These are phyloP conservation scores for Andrena flavipes DNA, from an alignment of 2,888 invertebrate genomes.

Conservation along the genomic window DNA sequence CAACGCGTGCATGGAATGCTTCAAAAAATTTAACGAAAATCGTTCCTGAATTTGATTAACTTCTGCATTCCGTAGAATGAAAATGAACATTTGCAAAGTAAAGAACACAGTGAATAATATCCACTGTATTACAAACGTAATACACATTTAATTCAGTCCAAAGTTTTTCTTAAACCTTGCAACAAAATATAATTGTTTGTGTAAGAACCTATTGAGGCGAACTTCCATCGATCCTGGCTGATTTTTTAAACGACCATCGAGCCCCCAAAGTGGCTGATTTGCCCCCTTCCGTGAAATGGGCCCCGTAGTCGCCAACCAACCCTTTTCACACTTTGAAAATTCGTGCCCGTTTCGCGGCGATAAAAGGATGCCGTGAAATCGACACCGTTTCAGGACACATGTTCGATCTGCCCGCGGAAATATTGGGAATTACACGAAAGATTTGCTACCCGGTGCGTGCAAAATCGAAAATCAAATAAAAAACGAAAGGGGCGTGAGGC, in stretches of 20 bases:
- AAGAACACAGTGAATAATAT: background rate
- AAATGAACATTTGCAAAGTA: background rate
- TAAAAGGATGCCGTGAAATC: constrained; percentile 80
- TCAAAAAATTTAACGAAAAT: background rate
- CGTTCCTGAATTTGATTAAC: too few relatives aligned
- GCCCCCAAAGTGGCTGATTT: background rate
- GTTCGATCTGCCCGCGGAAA: constrained; percentile 74
- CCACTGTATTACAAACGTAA: background rate
- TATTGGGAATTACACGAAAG: constrained; percentile 84
- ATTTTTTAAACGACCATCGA: constrained; percentile 6
- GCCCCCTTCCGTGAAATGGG: constrained; percentile 22
- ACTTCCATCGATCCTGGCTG: background rate
- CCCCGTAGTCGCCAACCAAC: constrained; percentile 40
- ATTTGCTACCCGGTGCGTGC: constrained; percentile 81
- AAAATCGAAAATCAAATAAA: constrained; percentile 84
- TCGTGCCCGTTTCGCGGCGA: constrained; percentile 61
- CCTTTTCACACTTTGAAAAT: constrained; percentile 76
- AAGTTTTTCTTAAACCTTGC: background rate
- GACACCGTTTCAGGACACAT: constrained; percentile 75
- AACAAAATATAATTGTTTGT: background rate
- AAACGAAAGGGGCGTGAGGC: constrained; percentile 77
- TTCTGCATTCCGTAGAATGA: too few relatives aligned
- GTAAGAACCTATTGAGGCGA: background rate
- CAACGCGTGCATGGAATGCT: background rate
- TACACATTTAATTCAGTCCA: background rate